A percentile compares a stretch with the other conserved stretches of the same genome.
Conservation (phyloP, 2,113 vertebrate genomes). For the Psammodynastes pulverulentus region DNA sequence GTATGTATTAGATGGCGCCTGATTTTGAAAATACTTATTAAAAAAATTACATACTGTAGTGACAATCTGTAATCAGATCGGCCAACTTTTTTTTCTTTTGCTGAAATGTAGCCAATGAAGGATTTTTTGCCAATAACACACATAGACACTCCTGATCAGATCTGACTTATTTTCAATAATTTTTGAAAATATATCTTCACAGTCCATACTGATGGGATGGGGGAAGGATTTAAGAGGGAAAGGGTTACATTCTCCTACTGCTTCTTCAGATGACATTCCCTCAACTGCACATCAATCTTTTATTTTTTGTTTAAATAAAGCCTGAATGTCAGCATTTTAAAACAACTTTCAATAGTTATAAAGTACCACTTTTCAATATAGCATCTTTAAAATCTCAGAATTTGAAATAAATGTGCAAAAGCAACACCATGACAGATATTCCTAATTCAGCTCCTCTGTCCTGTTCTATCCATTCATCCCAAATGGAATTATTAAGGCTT, state of each 20-base stretch:
- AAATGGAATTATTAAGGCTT: not conserved
- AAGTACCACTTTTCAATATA: not conserved
- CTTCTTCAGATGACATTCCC: not conserved
- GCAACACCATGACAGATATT: not conserved
- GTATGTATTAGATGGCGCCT: not conserved
- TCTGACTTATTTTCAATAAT: not conserved
- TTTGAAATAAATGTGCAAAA: not conserved
- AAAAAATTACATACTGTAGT: not conserved
- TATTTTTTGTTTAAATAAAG: not conserved
- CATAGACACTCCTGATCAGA: not conserved
- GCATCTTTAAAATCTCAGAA: not conserved
- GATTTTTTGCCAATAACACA: not conserved
- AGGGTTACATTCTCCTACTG: not conserved
- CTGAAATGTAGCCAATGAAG: not conserved
- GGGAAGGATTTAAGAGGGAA: not conserved
- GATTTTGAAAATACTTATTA: not conserved
- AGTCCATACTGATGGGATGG: not conserved
- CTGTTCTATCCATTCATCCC: not conserved
- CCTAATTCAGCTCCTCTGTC: not conserved
- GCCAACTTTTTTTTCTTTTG: not conserved
- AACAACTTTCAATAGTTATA: not conserved
- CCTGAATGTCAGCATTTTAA: not conserved
- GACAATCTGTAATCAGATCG: not conserved
- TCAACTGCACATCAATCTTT: not conserved
- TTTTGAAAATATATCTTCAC: not conserved